Base-by-base conservation (phyloP, 64 coral and sea anemone species). In the Montipora capricornis region DNA sequence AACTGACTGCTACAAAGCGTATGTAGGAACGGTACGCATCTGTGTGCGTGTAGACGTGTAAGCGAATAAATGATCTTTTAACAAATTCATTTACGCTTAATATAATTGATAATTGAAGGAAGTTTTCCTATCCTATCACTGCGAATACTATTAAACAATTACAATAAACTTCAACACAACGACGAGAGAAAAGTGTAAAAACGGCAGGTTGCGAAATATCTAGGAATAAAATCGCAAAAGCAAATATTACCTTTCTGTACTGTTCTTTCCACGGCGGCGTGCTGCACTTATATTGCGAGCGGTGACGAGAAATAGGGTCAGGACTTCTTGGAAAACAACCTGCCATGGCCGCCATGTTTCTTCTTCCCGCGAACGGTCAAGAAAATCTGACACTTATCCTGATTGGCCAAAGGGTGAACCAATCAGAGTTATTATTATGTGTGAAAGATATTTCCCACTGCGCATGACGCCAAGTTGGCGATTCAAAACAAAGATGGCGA, bases 241-340 rank as follows among this genome's bases (percentile, higher is more conserved):
- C 1, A 82, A 49, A 14, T 77, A 91, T 46, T 8, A 93, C 98
- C 98, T 99, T 96, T 90, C 89, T 96, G 79, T 99, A 99, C 62
- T 93, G 90, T 77, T 99, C 98, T 92, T 99, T 99, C 98, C 98
- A 99, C 10, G 98, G 95, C 62, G 98, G 98, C 37, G 98, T 99
- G 62, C 92, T 87, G 61, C 80, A 83, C 81, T 99, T 99, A 92
- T 99, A 99, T 17, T 96, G 88, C 10, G 69, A 77, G 46, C 92
- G 89, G 74, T 94, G 94, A 2, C 95, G 91, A 9, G 84, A 89
- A 68, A 96, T 80, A 47, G 91, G 81, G 73, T 99, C 89, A 6
- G 95, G 84, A 81, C 89, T 96, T 87, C 75, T 88, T 6, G 88
- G 68, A 95, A 87, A 94, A 51, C 68, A 75, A 19, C 29, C 68